Evolutionary conservation across 2,113 vertebrate genomes (phyloP), one percentile per base, ranked within the genome.

Genomic region (Quiscalus mexicanus): DNA sequence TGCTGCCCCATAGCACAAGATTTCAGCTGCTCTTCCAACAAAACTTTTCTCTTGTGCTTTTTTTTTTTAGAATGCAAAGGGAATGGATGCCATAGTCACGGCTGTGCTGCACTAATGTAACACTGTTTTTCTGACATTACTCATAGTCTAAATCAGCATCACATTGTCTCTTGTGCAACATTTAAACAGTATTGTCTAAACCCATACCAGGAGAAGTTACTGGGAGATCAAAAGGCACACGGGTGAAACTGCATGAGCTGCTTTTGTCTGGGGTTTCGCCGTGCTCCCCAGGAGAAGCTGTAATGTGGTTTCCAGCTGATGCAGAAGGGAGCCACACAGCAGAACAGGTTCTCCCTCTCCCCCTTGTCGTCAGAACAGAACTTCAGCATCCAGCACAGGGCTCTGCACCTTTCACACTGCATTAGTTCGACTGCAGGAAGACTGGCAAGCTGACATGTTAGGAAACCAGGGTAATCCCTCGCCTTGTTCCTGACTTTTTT

Each of bases 381-480:
- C 71, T 90, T 52, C 3, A 63, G 47, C 8, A 1, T 30, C 68
- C 52, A 11, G 39, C 18, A 2, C 24, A 30, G 59, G 44, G 71
- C 35, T 47, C 12, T 1, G 0, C 53, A 76, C 37, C 49, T 62
- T 45, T 56, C 16, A 10, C 25, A 6, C 12, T 25, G 30, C 31
- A 0, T 42, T 50, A 33, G 39, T 12, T 12, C 6, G 3, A 31
- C 67, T 10, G n/a, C 0, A 0, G 50, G 30, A 49, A 65, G 33
- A 23, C 62, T 7, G 37, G 84, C 5, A 8, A 73, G 50, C 67
- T 22, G 74, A 69, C 18, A 25, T 3, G 47, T 78, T 45, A 55
- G 82, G 92, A 84, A 97, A 64, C 39, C 64, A 84, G 70, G 35
- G 71, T 84, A 95, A 95, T 91, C 88, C 79, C 88, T 71, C n/a